phyloP scores from a whole-genome alignment of 2,113 vertebrate genomes.

The Cyphomyrus plagiostoma region DNA sequence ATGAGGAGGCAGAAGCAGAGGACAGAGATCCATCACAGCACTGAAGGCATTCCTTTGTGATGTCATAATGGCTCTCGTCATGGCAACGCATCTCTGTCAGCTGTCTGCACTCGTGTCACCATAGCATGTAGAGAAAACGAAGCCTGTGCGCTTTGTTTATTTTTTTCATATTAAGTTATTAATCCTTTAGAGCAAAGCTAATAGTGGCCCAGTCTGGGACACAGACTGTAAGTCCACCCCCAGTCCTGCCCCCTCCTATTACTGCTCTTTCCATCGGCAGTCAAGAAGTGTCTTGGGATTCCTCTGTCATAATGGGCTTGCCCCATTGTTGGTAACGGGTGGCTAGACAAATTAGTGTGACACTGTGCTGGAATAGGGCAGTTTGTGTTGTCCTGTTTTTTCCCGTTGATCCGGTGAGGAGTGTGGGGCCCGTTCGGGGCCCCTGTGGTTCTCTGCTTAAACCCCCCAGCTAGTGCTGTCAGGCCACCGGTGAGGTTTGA shows the following conservation, averaged over 20 bases:
- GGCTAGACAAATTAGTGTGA: conserved; percentile 45
- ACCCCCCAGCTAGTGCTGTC: background rate
- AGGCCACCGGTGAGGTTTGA: background rate
- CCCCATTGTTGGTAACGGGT: conserved; percentile 32
- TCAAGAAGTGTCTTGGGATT: conserved; percentile 16
- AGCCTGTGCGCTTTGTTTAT: background rate
- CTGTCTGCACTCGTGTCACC: background rate
- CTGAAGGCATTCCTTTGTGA: background rate
- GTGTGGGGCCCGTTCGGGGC: background rate
- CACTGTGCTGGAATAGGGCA: conserved; percentile 24
- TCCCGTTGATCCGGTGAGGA: background rate
- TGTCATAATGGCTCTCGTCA: background rate
- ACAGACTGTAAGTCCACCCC: background rate
- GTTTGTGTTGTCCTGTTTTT: background rate
- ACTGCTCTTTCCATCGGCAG: background rate
- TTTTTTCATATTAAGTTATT: background rate
- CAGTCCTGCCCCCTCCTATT: background rate
- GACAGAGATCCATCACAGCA: background rate
- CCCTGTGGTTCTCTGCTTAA: background rate
- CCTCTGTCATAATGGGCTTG: conserved; percentile 35
- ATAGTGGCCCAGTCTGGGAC: background rate
- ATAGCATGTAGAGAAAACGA: background rate
- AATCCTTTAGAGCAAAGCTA: background rate
- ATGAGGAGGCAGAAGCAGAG: background rate
- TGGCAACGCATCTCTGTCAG: background rate